Base-by-base conservation (phyloP, 2,888 invertebrate species). In the Xestia xanthographa region DNA sequence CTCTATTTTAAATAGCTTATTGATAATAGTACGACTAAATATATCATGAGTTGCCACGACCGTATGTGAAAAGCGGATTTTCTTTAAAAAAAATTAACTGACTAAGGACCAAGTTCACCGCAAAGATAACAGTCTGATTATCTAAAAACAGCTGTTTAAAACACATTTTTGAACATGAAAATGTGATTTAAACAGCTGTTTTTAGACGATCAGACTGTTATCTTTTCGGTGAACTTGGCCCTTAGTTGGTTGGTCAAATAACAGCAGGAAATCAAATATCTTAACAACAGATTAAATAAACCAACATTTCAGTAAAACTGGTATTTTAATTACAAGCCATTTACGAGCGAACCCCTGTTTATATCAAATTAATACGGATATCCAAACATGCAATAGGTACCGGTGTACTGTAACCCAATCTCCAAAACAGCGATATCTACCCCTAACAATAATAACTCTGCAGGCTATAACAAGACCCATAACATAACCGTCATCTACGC, bases 381-480 rank as follows among this genome's bases (percentile, higher is more conserved):
- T 34, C 34, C 29, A 45, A 66, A 41, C 45, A 41, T 5, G n/a
- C 29, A 22, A 38, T 26, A 41, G 6, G 14, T 63, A n/a, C 62
- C 34, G 41, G 12, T 45, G 22, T 17, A 62, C 22, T 34, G 26
- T 38, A 20, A 48, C 34, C 2, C 6, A 50, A 66, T 66, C 9
- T 29, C 26, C 22, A 58, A 63, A 67, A 68, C n/a, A 58, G n/a
- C 43, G 1, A 43, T 62, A 72, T 66, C 9, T 50, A 63, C 11
- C 43, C 29, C 29, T 34, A 14, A 41, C 22, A 60, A 70, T 38
- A 2, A 38, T 5, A 56, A 14, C 5, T 26, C n/a, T n/a, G 53
- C 53, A 56, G 56, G 5, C n/a, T n/a, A n/a, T 48, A 48, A 48
- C 22, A 53, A 56, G 12, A 56, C 26, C n/a, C 53, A 22, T 22